phyloP scores from a whole-genome alignment of 2,888 invertebrate genomes.

The Ichneumoninae sp. region DNA sequence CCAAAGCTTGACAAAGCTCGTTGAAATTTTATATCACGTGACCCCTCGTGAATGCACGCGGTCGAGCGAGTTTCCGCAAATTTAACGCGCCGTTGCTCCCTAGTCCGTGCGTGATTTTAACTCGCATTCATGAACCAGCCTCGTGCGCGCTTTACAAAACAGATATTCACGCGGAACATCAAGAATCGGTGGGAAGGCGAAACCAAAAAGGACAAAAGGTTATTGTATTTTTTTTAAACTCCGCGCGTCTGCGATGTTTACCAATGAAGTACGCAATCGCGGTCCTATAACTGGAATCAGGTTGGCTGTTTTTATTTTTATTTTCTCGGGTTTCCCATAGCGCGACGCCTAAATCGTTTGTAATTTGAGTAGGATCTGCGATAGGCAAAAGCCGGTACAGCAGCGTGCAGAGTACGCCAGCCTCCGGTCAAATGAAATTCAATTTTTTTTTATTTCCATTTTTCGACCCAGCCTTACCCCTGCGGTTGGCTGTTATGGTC shows the following conservation, averaged over 20 bases:
- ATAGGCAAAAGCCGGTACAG: background rate
- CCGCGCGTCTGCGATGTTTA: background rate
- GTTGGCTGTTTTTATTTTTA: background rate
- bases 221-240: conserved; percentile 4
- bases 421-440: background rate
- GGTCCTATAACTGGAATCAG: background rate
- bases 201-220: conserved; percentile 1
- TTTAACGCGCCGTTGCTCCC: background rate
- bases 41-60: conserved; percentile 25
- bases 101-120: background rate
- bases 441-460: conserved; percentile 6
- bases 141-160: background rate
- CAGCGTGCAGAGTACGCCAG: background rate
- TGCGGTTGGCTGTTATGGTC: conserved; percentile 5
- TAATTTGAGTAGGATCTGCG: background rate
- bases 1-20: conserved; percentile 42
- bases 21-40: conserved; percentile 65
- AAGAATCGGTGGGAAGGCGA: background rate
- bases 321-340: background rate
- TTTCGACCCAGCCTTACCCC: conserved; percentile 5
- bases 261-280: background rate
- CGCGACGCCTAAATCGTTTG: background rate
- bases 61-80: conserved; percentile 25
- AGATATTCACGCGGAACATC: background rate
- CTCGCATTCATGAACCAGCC: conserved; percentile 1